A percentile compares a stretch with the other conserved stretches of the same genome.
phyloP scores from a whole-genome alignment of 2,888 invertebrate species.

The Xanthia togata region DNA sequence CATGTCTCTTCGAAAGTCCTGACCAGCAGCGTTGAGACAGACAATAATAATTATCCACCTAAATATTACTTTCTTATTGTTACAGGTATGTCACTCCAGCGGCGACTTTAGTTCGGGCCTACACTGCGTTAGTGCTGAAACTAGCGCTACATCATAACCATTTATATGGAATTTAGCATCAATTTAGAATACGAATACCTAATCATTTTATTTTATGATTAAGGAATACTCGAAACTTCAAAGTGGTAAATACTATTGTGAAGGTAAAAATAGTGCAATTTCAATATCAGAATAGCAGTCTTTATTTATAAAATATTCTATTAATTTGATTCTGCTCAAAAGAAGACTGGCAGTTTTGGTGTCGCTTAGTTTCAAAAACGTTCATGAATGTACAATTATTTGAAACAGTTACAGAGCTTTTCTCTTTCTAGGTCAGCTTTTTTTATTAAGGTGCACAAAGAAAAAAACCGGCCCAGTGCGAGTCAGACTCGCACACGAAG shows the following conservation, averaged over 20 bases:
- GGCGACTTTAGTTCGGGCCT: neutral
- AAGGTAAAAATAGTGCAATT: neutral
- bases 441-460: no score
- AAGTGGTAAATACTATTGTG: neutral
- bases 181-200: neutral
- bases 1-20: neutral
- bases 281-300: neutral
- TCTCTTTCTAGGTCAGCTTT: no score
- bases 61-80: conserved; percentile 31
- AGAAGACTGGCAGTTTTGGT: no score
- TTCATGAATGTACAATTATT: no score
- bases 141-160: neutral
- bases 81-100: conserved; percentile 43
- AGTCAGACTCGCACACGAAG: no score
- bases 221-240: neutral
- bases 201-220: neutral
- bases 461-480: no score
- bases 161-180: neutral
- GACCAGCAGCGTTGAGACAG: neutral
- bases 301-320: no score
- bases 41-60: neutral
- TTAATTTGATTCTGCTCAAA: no score
- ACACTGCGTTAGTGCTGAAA: neutral
- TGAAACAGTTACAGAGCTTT: no score
- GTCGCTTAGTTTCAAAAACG: no score